phyloP scores from a whole-genome alignment of 2,113 vertebrate species.

The Nansenia antarctica region DNA sequence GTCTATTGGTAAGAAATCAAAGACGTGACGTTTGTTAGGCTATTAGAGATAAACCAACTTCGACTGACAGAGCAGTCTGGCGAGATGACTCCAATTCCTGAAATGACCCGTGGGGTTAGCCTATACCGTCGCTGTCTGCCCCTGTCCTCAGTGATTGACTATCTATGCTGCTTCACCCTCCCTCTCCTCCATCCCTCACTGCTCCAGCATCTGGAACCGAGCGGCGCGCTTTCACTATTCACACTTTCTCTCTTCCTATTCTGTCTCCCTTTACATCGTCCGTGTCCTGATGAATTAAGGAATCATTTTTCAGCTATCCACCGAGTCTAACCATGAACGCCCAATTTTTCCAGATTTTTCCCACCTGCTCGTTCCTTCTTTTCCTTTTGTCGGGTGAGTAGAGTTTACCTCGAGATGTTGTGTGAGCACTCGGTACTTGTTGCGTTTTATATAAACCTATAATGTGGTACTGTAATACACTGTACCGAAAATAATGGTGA shows the following conservation, averaged over 20 bases:
- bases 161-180: slow-evolving; percentile 20
- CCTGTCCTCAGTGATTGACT: slow-evolving; percentile 24
- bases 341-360: slow-evolving; percentile 24
- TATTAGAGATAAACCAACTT: background rate
- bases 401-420: background rate
- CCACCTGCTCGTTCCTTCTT: slow-evolving; percentile 42
- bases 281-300: slow-evolving; percentile 29
- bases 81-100: background rate
- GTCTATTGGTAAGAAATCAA: background rate
- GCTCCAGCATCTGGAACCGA: slow-evolving; percentile 19
- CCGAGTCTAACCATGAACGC: slow-evolving; percentile 49
- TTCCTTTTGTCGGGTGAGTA: slow-evolving; percentile 66
- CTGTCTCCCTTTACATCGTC: slow-evolving; percentile 20
- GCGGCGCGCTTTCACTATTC: slow-evolving; percentile 37
- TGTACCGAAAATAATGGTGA: background rate
- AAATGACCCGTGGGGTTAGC: background rate
- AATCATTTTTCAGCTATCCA: slow-evolving; percentile 22
- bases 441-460: slow-evolving; percentile 34
- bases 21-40: background rate
- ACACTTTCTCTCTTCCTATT: slow-evolving; percentile 23
- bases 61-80: background rate
- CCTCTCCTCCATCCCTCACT: slow-evolving; percentile 14
- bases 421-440: slow-evolving; percentile 57
- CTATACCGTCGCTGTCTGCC: background rate
- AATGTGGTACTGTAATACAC: background rate